phyloP scores from a whole-genome alignment of 2,888 invertebrate species.

The Taphrorychus bicolor region DNA sequence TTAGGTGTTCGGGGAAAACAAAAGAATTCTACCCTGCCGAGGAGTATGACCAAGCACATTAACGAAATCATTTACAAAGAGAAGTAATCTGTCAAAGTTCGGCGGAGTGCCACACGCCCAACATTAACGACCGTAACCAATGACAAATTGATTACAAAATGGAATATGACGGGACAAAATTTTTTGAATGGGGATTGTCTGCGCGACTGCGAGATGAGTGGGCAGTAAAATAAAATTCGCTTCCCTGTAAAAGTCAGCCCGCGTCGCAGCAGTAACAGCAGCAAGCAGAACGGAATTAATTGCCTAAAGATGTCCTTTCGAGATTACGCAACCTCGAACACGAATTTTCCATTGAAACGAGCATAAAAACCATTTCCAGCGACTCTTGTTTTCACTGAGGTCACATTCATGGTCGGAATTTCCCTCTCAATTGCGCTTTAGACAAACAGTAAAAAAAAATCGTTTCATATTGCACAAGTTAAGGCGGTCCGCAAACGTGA shows the following conservation, averaged over 20 bases:
- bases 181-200: slow-evolving; percentile 24
- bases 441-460: slow-evolving; percentile 29
- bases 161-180: slow-evolving; percentile 29
- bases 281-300: neutral
- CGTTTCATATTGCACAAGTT: slow-evolving; percentile 21
- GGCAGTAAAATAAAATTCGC: slow-evolving; percentile 5
- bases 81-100: slow-evolving; percentile 34
- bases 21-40: neutral
- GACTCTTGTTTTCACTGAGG: slow-evolving; percentile 37
- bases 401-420: slow-evolving; percentile 39
- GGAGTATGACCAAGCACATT: neutral
- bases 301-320: slow-evolving; percentile 27
- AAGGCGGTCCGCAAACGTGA: neutral
- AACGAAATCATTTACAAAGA: slow-evolving; percentile 18
- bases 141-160: slow-evolving; percentile 38
- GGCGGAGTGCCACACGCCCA: slow-evolving; percentile 35
- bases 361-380: slow-evolving; percentile 27
- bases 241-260: neutral
- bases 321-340: slow-evolving; percentile 34
- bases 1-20: neutral
- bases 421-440: slow-evolving; percentile 34
- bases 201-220: slow-evolving; percentile 18
- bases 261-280: neutral
- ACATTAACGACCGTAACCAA: slow-evolving; percentile 36
- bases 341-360: slow-evolving; percentile 37